Evolutionary conservation across 2,797 vertebrate genomes (phyloP).

Genomic region (Sebastes diploproa): DNA sequence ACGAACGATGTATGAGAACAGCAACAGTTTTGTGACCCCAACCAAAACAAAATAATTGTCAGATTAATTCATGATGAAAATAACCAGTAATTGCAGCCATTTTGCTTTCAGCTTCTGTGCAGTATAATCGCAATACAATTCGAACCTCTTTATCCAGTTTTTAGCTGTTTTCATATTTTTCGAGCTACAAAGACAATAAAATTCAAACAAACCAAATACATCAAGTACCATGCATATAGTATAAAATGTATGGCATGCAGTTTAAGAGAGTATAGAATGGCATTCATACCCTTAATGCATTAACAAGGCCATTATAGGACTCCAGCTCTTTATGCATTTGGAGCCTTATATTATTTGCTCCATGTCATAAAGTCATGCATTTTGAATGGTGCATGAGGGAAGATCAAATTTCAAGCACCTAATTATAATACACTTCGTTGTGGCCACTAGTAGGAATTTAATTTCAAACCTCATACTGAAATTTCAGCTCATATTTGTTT

Average conservation of each 20-base stretch:
- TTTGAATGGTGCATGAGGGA: not conserved
- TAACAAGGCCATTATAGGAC: not conserved
- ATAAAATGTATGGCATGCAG: not conserved
- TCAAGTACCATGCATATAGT: not conserved
- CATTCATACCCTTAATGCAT: not conserved
- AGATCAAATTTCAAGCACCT: not conserved
- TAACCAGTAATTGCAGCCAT: not conserved
- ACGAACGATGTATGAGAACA: no score
- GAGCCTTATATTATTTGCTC: not conserved
- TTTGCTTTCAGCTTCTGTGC: not conserved
- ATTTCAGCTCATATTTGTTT: not conserved
- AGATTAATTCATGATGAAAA: not conserved
- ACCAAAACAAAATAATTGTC: not conserved
- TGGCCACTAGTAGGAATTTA: not conserved
- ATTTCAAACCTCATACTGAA: not conserved
- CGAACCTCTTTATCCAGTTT: not conserved
- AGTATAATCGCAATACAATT: not conserved
- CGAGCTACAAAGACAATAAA: not conserved
- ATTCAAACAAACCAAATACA: not conserved
- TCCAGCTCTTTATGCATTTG: not conserved
- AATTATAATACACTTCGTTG: not conserved
- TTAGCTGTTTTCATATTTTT: not conserved
- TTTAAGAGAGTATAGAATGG: not conserved
- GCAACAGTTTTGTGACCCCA: not conserved
- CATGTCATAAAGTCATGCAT: not conserved